These are phyloP conservation scores for Nipponia nippon DNA, from an alignment of 2,113 vertebrate genomes.

Conservation along the genomic window DNA sequence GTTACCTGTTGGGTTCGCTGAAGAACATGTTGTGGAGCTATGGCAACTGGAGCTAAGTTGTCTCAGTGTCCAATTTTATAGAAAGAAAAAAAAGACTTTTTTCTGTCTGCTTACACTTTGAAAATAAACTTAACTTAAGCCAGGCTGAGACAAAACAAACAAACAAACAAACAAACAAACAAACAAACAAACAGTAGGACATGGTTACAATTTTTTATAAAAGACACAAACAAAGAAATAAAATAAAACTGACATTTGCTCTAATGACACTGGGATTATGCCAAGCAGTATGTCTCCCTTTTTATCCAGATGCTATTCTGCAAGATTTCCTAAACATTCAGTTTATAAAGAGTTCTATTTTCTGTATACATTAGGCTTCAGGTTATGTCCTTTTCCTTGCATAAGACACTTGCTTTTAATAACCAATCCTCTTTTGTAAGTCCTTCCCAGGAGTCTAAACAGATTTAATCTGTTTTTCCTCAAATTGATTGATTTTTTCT, in stretches of 20 bases:
- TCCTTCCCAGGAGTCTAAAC: neutral
- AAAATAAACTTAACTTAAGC: neutral
- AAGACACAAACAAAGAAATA: neutral
- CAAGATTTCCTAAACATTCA: neutral
- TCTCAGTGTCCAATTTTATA: neutral
- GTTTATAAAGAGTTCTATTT: neutral
- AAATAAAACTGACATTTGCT: neutral
- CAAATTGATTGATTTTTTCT: conserved; percentile 27
- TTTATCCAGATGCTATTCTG: neutral
- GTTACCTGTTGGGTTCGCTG: neutral
- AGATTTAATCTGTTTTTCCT: conserved; percentile 33
- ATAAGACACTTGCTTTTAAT: neutral
- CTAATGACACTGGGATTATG: neutral
- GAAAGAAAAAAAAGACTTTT: neutral
- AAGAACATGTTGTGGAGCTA: neutral
- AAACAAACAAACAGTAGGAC: neutral
- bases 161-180: neutral
- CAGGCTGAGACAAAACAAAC: neutral
- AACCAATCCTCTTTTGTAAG: neutral
- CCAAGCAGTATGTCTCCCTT: neutral
- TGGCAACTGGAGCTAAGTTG: neutral
- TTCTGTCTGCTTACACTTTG: neutral
- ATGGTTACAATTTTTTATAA: neutral
- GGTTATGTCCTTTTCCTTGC: conserved; percentile 2
- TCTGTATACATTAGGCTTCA: neutral